Conservation (phyloP, 2,113 vertebrate species). For the Istiophorus platypterus region DNA sequence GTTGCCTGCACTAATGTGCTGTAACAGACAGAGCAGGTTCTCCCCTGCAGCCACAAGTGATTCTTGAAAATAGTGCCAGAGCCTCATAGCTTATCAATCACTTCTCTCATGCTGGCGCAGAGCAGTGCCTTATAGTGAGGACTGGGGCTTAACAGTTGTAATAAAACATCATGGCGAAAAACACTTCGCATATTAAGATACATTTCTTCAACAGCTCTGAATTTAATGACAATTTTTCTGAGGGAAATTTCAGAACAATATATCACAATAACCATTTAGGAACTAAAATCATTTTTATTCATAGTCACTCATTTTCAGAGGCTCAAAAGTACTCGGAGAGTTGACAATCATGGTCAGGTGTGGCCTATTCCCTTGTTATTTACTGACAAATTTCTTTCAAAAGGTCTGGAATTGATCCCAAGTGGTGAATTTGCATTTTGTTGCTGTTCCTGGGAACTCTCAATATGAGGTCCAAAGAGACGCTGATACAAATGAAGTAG, state of each 20-base stretch:
- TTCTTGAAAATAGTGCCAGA: slow-evolving; percentile 65
- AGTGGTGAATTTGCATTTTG: too few species aligned
- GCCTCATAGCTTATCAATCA: slow-evolving; percentile 73
- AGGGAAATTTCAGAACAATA: not conserved
- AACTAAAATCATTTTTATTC: too few species aligned
- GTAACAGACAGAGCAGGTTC: slow-evolving; percentile 65
- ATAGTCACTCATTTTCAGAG: too few species aligned
- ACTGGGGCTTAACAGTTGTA: not conserved
- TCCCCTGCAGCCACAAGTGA: slow-evolving; percentile 68
- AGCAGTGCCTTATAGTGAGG: slow-evolving; percentile 5
- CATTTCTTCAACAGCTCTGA: slow-evolving; percentile 3
- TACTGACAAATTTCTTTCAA: too few species aligned
- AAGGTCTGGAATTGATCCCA: too few species aligned
- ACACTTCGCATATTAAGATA: slow-evolving; percentile 2
- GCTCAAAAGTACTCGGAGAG: too few species aligned
- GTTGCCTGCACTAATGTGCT: slow-evolving; percentile 63
- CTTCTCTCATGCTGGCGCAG: slow-evolving; percentile 28
- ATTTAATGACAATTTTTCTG: slow-evolving; percentile 2
- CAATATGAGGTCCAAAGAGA: too few species aligned
- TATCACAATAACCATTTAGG: too few species aligned
- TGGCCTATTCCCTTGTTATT: too few species aligned
- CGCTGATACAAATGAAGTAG: too few species aligned
- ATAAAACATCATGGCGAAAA: not conserved
- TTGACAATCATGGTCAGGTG: too few species aligned
- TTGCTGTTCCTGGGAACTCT: too few species aligned